Conservation (phyloP, 2,888 invertebrate genomes). For the Sphaeridia pumilis region DNA sequence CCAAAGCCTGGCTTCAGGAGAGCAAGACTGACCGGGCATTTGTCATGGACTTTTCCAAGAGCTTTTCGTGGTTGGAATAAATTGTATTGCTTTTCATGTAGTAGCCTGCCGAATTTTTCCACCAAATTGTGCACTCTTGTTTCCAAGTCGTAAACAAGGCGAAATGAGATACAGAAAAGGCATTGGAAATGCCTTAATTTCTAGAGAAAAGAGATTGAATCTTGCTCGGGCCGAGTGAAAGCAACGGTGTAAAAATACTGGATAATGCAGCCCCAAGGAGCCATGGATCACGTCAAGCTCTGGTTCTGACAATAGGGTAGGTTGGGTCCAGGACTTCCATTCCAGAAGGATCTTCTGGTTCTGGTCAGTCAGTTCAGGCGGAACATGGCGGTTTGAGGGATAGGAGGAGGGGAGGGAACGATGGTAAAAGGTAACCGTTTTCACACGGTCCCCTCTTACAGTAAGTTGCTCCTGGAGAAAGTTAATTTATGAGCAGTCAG, state of each 20-base stretch:
- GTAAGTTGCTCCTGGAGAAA: too few relatives aligned
- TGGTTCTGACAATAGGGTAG: constrained; percentile 29
- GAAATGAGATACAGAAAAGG: too few relatives aligned
- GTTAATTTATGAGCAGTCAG: not conserved
- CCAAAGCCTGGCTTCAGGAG: not conserved
- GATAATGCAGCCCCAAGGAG: constrained; percentile 37
- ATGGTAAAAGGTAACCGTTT: too few relatives aligned
- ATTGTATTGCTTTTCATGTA: not conserved
- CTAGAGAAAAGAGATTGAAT: too few relatives aligned
- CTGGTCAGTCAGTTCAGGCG: not conserved
- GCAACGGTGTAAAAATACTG: constrained; percentile 36
- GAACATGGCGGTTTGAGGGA: not conserved
- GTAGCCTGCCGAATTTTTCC: not conserved
- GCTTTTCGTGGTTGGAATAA: not conserved
- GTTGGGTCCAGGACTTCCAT: constrained; percentile 12
- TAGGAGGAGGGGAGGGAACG: not conserved
- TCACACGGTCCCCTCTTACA: too few relatives aligned
- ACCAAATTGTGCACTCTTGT: not conserved
- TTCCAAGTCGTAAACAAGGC: not conserved
- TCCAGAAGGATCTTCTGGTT: not conserved
- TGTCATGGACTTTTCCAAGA: constrained; percentile 9
- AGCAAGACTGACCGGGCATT: constrained; percentile 6
- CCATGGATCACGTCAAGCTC: constrained; percentile 37
- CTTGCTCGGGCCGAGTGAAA: too few relatives aligned
- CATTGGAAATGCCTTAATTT: too few relatives aligned